Evolutionary conservation across 1,140 invertebrate genomes (phyloP).

Genomic region (Neodiprion lecontei): DNA sequence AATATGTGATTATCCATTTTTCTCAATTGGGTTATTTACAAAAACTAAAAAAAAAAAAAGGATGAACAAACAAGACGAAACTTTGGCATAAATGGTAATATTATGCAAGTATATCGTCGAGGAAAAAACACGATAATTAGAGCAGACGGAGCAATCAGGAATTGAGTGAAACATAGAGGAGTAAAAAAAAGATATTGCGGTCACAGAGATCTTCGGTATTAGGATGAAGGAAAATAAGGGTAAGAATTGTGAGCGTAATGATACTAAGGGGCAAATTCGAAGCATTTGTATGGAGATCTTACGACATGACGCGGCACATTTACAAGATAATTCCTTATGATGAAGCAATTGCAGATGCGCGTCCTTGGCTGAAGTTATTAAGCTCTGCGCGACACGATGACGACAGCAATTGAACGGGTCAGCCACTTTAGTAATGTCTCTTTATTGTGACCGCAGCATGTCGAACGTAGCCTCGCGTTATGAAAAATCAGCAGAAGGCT

Average conservation of each 20-base stretch:
- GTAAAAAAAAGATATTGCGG: neutral
- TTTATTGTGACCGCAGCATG: neutral
- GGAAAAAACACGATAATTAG: neutral
- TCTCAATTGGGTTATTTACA: too few species aligned
- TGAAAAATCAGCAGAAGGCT: too few species aligned
- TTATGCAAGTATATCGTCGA: neutral
- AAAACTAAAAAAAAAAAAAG: too few species aligned
- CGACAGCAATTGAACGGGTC: neutral
- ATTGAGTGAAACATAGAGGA: neutral
- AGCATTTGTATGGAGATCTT: constrained; percentile 16
- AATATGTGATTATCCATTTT: too few species aligned
- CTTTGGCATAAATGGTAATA: too few species aligned
- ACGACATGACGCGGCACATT: constrained; percentile 8
- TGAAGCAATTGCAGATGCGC: neutral
- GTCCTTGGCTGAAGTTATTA: neutral
- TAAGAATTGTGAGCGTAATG: constrained; percentile 6
- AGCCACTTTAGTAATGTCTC: neutral
- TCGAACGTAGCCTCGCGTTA: too few species aligned
- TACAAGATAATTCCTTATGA: constrained; percentile 12
- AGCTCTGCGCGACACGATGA: neutral
- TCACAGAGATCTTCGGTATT: neutral
- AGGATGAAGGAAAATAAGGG: neutral
- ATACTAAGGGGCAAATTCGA: constrained; percentile 6
- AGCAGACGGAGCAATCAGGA: neutral
- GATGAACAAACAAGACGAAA: too few species aligned